Percentiles rank a stretch among this genome's conserved stretches.
These are phyloP conservation scores for Aricia agestis DNA, from an alignment of 1,140 invertebrate genomes.

Conservation along the genomic window DNA sequence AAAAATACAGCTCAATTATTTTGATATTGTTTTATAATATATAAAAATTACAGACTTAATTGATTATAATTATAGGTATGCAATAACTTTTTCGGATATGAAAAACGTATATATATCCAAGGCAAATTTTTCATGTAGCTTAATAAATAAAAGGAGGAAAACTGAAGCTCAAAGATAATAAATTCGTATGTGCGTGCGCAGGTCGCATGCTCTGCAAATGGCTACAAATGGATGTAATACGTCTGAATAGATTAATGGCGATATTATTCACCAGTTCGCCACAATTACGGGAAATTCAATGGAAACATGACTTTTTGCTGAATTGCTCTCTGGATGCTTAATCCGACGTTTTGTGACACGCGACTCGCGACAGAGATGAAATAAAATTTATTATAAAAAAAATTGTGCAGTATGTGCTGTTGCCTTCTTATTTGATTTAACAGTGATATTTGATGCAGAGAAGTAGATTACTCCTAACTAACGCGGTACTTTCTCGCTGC, in stretches of 20 bases:
- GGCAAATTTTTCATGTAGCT: not conserved
- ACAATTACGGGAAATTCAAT: conserved; percentile 19
- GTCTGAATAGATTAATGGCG: conserved; percentile 11
- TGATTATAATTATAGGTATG: too few relatives aligned
- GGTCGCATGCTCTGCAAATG: conserved; percentile 16
- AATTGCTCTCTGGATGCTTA: conserved; percentile 6
- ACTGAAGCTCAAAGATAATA: not conserved
- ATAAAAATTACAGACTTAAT: too few relatives aligned
- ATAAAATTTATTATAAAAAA: not conserved
- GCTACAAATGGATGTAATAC: conserved; percentile 21
- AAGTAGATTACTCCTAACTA: too few relatives aligned
- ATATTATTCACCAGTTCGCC: conserved; percentile 13
- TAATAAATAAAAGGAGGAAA: not conserved
- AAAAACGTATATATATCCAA: too few relatives aligned
- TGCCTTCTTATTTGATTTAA: too few relatives aligned
- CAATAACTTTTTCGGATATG: too few relatives aligned
- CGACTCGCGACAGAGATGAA: not conserved
- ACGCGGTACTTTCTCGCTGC: too few relatives aligned
- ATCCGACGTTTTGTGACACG: not conserved
- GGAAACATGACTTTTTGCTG: not conserved
- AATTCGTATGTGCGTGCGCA: conserved; percentile 7
- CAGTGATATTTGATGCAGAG: too few relatives aligned
- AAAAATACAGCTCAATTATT: too few relatives aligned
- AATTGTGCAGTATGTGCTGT: too few relatives aligned
- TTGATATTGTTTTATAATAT: too few relatives aligned